Evolutionary conservation across 2,113 vertebrate genomes (phyloP), one percentile per base, ranked within the genome.

Genomic region (Pelecanoides urinatrix): DNA sequence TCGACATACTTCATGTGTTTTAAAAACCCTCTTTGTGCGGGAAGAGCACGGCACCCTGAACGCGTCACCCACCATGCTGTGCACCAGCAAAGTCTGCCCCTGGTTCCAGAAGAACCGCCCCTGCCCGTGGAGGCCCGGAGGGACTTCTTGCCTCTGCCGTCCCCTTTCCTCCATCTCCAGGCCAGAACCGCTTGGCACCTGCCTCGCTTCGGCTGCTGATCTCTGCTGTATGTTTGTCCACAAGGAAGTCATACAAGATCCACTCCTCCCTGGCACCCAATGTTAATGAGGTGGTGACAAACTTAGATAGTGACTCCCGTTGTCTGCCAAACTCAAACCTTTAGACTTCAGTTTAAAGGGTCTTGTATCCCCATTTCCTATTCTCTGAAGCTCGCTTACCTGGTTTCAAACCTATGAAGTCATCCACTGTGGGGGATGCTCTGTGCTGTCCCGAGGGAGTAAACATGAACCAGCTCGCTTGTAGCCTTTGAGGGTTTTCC

Each of bases 391-490:
- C 68, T 76, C 3, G 1, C 66, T 84, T 86, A 34, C 55, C 42
- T 67, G 3, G 18, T 94, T 94, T 90, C 62, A 92, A 75, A 90
- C 40, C 61, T 63, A 47, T 94, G 73, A 92, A 96, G 13, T 92
- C 88, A 90, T 90, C 21, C 29, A 47, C 32, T 88, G 72, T 76
- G 78, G 90, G 88, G 90, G 92, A 77, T 93, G 88, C n/a, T 93
- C 78, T 63, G 11, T 76, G 78, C 74, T 86, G 75, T 95, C 72
- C 90, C 1, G 30, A 93, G 92, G 94, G 83, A 71, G 14, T 38
- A 59, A 94, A 92, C 92, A 47, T 77, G 86, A 95, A 74, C 38
- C 21, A 82, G 52, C 96, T 94, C 3, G 88, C 65, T 92, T 88
- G 78, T 66, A 67, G 61, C 70, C 88, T 96, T 71, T 85, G 70